Evolutionary conservation across 2,888 invertebrate genomes (phyloP).

Genomic region (Crossocerus cetratus): DNA sequence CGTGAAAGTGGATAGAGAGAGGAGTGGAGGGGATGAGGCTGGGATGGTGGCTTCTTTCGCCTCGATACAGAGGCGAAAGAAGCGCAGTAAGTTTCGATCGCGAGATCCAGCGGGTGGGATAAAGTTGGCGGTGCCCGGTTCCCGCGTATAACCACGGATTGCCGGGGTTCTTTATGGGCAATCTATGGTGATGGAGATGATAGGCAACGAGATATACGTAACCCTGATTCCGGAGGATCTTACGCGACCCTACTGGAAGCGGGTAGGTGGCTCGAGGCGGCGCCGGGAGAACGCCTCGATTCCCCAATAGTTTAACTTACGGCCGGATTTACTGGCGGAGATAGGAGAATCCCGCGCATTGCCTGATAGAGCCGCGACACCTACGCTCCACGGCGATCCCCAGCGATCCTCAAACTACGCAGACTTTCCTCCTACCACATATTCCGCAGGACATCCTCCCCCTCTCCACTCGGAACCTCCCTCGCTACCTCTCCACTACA

Average conservation of each 20-base stretch:
- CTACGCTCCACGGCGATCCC: slow-evolving; percentile 60
- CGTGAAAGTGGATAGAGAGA: slow-evolving; percentile 1
- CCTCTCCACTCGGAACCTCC: not conserved
- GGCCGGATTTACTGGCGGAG: slow-evolving; percentile 76
- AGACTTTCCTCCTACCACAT: slow-evolving; percentile 1
- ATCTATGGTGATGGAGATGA: slow-evolving; percentile 77
- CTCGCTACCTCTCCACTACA: too few species aligned
- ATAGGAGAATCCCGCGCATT: slow-evolving; percentile 70
- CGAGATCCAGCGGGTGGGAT: slow-evolving; percentile 55
- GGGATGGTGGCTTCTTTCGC: not conserved
- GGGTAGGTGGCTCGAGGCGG: slow-evolving; percentile 50
- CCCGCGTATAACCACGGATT: slow-evolving; percentile 76
- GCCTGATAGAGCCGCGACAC: slow-evolving; percentile 72
- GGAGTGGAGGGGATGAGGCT: not conserved
- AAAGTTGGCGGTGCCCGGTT: slow-evolving; percentile 37
- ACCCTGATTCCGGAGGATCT: slow-evolving; percentile 75
- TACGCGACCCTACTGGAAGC: slow-evolving; percentile 57
- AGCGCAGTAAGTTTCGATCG: slow-evolving; percentile 60
- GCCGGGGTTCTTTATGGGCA: slow-evolving; percentile 76
- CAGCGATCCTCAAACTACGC: slow-evolving; percentile 66
- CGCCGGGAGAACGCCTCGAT: slow-evolving; percentile 65
- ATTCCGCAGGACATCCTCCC: not conserved
- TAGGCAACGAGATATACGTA: slow-evolving; percentile 76
- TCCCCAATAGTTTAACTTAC: slow-evolving; percentile 77
- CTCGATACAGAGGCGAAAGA: slow-evolving; percentile 44